A percentile compares a stretch with the other conserved stretches of the same genome.
These are phyloP conservation scores for Camelus bactrianus DNA, from an alignment of 2,113 vertebrate species.

Conservation along the genomic window DNA sequence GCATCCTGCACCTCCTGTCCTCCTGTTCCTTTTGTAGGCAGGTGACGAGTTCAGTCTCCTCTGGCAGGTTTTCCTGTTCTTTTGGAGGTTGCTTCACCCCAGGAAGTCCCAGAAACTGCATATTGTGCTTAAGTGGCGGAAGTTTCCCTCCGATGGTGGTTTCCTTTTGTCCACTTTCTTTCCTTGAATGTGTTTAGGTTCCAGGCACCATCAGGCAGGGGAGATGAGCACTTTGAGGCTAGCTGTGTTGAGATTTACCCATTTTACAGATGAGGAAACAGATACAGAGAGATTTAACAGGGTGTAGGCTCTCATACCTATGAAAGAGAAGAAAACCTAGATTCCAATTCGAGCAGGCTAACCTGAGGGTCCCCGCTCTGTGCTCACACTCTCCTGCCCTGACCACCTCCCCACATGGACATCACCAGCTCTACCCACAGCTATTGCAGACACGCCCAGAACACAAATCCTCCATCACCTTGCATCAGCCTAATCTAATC, in stretches of 20 bases:
- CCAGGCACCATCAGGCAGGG: not conserved
- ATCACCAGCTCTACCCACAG: not conserved
- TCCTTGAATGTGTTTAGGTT: not conserved
- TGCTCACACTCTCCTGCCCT: not conserved
- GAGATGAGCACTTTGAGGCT: not conserved
- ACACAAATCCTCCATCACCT: not conserved
- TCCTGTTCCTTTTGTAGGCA: not conserved
- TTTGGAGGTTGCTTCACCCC: not conserved
- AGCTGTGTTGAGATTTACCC: not conserved
- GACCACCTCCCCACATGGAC: rapidly evolving
- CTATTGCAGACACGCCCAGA: not conserved
- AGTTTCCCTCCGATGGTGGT: too few species aligned
- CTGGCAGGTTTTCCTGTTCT: not conserved
- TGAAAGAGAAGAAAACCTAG: not conserved
- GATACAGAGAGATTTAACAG: not conserved
- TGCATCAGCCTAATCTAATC: not conserved
- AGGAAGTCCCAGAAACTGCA: not conserved
- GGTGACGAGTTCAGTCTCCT: too few species aligned
- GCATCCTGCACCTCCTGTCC: not conserved
- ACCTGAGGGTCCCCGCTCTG: rapidly evolving
- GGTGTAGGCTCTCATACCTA: not conserved
- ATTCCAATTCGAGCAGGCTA: not conserved
- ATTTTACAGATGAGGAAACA: not conserved
- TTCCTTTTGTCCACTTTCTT: not conserved
- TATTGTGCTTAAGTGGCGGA: not conserved